A percentile compares a stretch with the other conserved stretches of the same genome.
Conservation (phyloP, 2,113 vertebrate species). For the Strix uralensis region DNA sequence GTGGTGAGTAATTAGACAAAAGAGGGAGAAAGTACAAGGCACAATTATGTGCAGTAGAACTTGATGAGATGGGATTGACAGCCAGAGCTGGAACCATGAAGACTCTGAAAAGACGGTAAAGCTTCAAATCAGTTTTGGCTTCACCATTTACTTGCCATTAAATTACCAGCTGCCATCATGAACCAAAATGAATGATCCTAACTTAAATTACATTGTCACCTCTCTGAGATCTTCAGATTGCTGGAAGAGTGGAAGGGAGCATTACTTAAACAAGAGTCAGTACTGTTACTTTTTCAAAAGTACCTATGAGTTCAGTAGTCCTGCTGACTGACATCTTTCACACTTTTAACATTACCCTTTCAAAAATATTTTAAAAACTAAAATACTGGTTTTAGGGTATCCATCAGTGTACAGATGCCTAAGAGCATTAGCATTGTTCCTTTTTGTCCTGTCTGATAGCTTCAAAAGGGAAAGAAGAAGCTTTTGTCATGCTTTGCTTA, state of each 20-base stretch:
- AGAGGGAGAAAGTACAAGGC: background rate
- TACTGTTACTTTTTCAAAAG: background rate
- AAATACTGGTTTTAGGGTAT: background rate
- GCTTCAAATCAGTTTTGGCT: background rate
- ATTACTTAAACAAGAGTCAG: background rate
- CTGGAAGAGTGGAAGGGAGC: background rate
- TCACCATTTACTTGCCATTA: background rate
- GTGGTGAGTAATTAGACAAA: background rate
- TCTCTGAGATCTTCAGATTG: background rate
- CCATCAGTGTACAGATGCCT: background rate
- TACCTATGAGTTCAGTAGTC: background rate
- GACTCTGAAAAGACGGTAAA: background rate
- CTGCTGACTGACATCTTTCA: background rate
- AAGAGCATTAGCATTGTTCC: background rate
- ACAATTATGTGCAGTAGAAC: background rate
- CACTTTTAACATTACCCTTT: background rate
- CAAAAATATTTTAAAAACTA: background rate
- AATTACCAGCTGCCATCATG: background rate
- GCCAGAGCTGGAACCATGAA: background rate
- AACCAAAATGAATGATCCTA: background rate
- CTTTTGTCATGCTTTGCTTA: background rate
- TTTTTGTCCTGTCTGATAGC: background rate
- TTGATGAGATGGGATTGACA: background rate
- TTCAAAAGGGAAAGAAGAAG: background rate
- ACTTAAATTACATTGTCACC: background rate